Evolutionary conservation across 2,113 vertebrate species (phyloP).

Genomic region (Pimephales promelas): DNA sequence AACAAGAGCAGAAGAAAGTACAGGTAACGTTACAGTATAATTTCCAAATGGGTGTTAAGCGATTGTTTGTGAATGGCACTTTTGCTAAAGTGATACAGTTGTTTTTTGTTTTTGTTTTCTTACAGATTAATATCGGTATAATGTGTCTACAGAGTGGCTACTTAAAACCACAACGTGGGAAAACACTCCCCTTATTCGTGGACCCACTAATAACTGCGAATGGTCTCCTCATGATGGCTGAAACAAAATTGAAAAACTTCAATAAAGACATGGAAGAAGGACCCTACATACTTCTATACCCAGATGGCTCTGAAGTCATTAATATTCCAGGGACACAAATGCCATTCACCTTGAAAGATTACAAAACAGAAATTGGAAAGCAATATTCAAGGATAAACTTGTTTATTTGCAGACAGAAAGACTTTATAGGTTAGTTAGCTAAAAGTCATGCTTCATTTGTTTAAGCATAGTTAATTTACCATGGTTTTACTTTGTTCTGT

Average conservation of each 20-base stretch:
- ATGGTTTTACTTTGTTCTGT: too few species aligned
- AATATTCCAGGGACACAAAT: not conserved
- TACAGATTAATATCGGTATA: not conserved
- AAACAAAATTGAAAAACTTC: too few species aligned
- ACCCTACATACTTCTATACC: too few species aligned
- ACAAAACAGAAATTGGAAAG: not conserved
- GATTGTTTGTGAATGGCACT: not conserved
- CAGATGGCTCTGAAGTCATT: not conserved
- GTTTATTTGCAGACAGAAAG: not conserved
- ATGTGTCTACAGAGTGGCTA: not conserved
- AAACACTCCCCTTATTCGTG: not conserved
- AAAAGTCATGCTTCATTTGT: not conserved
- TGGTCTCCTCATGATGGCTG: not conserved
- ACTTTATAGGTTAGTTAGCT: not conserved
- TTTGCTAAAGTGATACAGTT: not conserved
- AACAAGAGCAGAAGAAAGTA: slow-evolving; percentile 9
- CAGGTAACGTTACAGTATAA: not conserved
- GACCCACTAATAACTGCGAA: not conserved
- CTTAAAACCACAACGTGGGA: not conserved
- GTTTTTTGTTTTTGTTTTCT: too few species aligned
- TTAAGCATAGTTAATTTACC: too few species aligned
- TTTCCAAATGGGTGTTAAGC: not conserved
- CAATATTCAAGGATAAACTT: not conserved
- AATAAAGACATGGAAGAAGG: too few species aligned
- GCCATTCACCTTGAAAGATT: not conserved